Percentiles rank a stretch among this genome's conserved stretches.
Conservation (phyloP, 1,140 invertebrate genomes). For the Drosophila orena region DNA sequence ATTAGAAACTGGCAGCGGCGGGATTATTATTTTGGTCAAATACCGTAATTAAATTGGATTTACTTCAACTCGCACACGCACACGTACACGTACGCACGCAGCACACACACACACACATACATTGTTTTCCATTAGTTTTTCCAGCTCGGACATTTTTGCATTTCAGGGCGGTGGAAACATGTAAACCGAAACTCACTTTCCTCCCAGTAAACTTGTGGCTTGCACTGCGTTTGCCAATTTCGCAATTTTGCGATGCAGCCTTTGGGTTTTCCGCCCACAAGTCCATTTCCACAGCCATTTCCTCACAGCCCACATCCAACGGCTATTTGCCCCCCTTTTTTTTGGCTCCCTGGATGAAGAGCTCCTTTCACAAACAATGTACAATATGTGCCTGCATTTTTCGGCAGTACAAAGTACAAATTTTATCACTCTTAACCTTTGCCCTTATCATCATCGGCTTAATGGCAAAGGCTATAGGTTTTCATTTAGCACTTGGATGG, state of each 20-base stretch:
- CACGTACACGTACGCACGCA: neutral
- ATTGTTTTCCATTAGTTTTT: neutral
- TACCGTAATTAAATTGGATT: constrained; percentile 13
- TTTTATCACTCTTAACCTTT: constrained; percentile 30
- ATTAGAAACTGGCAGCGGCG: neutral
- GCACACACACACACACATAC: neutral
- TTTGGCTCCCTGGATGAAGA: neutral
- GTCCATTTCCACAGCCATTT: neutral
- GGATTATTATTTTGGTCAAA: neutral
- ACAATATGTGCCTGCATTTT: constrained; percentile 27
- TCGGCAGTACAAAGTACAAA: neutral
- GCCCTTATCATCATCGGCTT: constrained; percentile 6
- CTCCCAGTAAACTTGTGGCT: constrained; percentile 40
- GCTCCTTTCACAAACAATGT: constrained; percentile 27
- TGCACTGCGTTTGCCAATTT: constrained; percentile 47
- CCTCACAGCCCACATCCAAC: too few species aligned
- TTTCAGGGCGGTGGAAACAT: neutral
- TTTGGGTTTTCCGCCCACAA: neutral
- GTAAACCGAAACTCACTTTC: constrained; percentile 1
- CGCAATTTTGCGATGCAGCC: constrained; percentile 41
- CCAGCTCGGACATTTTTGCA: constrained; percentile 10
- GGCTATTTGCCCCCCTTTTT: too few species aligned
- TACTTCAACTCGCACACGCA: neutral
- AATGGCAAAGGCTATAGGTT: constrained; percentile 5
- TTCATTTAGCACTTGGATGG: neutral